Base-by-base conservation (phyloP, 2,797 vertebrate genomes). In the Cichlasoma orientale region DNA sequence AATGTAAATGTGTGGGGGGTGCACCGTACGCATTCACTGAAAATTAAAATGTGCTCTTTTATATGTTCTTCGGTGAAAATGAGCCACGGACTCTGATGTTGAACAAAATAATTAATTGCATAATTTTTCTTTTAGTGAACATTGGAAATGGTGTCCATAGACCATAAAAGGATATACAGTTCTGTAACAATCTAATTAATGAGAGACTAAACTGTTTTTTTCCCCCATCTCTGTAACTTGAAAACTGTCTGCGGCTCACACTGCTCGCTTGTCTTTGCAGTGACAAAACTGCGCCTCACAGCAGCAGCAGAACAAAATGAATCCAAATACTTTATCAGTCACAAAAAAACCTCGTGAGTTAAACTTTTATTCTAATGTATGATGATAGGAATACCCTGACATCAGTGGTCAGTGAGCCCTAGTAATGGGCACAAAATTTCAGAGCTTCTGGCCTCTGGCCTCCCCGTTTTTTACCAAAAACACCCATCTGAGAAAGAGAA, bases 401-500 rank as follows among this genome's bases (percentile, higher is more conserved):
- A 72, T 78, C 74, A 61, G n/a, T 3, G 3, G 29, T 38, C 33
- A 52, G 56, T 69, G 16, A 69, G 38, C 52, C 29, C 27, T 19
- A 68, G 47, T 50, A 50, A 59, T 6, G 52, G 11, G 7, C 29
- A 16, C 12, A 56, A 69, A 50, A 61, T 80, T 36, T 52, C 50
- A 57, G 59, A 79, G 25, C 55, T 50, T 75, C 29, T 38, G 47
- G 41, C 89, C 63, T 75, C 18, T 77, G 78, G 77, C 87, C 79
- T 78, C 77, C n/a, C 7, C 3, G 19, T 69, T 66, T 50, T 56
- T 59, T 12, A 5, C 44, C 55, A 23, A 58, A 73, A 78, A 36
- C 75, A 33, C 57, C 44, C 44, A 36, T 44, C 23, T 3, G 21
- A 66, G 55, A 53, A 82, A 55, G 74, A 90, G 78, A 88, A 91